phyloP scores from a whole-genome alignment of 1,140 invertebrate genomes.

The Papilio machaon region DNA sequence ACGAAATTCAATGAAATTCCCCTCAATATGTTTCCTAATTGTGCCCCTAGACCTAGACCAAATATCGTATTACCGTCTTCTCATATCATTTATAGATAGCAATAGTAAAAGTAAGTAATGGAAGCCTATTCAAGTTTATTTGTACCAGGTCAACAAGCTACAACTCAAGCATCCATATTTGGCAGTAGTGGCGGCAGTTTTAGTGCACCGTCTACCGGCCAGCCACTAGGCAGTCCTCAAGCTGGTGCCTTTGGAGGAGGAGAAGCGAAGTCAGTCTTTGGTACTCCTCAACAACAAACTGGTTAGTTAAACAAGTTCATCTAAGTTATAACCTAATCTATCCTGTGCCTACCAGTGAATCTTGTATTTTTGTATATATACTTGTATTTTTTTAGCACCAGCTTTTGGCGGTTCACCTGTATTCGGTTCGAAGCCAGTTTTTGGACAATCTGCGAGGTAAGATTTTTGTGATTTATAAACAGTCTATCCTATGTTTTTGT shows the following conservation, averaged over 20 bases:
- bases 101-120: too few relatives aligned
- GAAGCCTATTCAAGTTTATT: background rate
- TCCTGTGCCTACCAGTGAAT: background rate
- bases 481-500: background rate
- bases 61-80: too few relatives aligned
- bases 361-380: background rate
- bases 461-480: conserved; percentile 4
- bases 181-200: conserved; percentile 64
- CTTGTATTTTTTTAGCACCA: conserved; percentile 45
- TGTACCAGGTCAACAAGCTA: conserved; percentile 62
- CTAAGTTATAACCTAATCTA: background rate
- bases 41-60: too few relatives aligned
- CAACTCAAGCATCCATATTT: conserved; percentile 70
- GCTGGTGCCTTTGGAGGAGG: conserved; percentile 59
- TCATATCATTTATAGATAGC: too few relatives aligned
- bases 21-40: too few relatives aligned
- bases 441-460: conserved; percentile 70
- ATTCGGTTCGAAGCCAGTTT: conserved; percentile 72
- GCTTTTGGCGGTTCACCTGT: conserved; percentile 67
- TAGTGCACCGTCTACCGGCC: conserved; percentile 55
- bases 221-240: conserved; percentile 63
- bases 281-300: conserved; percentile 61
- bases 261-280: conserved; percentile 60
- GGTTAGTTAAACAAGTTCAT: conserved; percentile 42
- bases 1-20: too few relatives aligned